Conservation (phyloP, 2,797 vertebrate species). For the Agapornis canus region DNA sequence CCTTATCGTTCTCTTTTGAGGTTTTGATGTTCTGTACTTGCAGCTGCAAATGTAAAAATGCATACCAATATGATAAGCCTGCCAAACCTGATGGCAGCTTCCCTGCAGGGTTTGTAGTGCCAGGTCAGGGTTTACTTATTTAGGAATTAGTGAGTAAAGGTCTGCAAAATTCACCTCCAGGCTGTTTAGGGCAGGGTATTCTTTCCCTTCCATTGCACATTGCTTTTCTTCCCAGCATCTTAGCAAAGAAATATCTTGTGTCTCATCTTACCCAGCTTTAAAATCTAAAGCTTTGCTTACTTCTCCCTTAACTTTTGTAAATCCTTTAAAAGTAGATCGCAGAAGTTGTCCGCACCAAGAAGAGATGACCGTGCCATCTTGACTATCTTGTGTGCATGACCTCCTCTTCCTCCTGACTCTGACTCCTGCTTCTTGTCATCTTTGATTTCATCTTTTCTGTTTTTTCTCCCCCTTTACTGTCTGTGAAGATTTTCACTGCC, state of each 20-base stretch:
- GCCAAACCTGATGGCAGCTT: background rate
- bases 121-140: background rate
- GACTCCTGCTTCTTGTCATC: slow-evolving; percentile 5
- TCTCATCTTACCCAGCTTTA: background rate
- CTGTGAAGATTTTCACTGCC: background rate
- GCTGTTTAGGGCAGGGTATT: background rate
- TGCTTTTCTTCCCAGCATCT: background rate
- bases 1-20: background rate
- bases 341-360: background rate
- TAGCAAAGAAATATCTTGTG: background rate
- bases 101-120: background rate
- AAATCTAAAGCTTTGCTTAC: background rate
- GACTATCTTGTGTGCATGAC: background rate
- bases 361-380: background rate
- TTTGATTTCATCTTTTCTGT: background rate
- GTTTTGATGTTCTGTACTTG: background rate
- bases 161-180: background rate
- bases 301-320: background rate
- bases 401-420: background rate
- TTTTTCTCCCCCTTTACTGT: background rate
- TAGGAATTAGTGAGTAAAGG: background rate
- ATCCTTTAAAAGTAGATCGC: background rate
- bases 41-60: background rate
- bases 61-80: background rate
- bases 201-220: background rate